Conservation (phyloP, 2,113 vertebrate species). For the Calyptommatus sinebrachiatus region DNA sequence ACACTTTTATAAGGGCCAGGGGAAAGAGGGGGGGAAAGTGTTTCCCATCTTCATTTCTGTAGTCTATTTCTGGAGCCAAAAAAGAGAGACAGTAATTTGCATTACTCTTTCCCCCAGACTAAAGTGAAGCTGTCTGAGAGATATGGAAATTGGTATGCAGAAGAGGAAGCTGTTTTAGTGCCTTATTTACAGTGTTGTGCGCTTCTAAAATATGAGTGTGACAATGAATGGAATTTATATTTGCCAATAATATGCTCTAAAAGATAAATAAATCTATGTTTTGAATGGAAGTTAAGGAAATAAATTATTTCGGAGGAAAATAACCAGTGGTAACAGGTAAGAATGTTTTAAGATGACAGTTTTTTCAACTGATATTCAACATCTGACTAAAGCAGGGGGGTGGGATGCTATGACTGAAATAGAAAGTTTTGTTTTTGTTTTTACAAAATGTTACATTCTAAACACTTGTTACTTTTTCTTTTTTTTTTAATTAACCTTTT, state of each 20-base stretch:
- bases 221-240: slow-evolving; percentile 43
- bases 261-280: slow-evolving; percentile 24
- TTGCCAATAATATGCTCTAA: slow-evolving; percentile 27
- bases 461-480: neutral
- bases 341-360: slow-evolving; percentile 20
- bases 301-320: slow-evolving; percentile 13
- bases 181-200: slow-evolving; percentile 33
- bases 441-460: neutral
- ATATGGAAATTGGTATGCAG: slow-evolving; percentile 23
- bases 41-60: slow-evolving; percentile 27
- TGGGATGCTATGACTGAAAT: neutral
- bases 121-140: slow-evolving; percentile 43
- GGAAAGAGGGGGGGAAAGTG: neutral
- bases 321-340: neutral
- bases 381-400: neutral
- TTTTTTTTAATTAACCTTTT: neutral
- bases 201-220: slow-evolving; percentile 38
- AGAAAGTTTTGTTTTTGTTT: neutral
- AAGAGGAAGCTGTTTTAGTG: slow-evolving; percentile 29
- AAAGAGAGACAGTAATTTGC: slow-evolving; percentile 36
- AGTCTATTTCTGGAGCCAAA: slow-evolving; percentile 22
- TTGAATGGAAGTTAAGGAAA: slow-evolving; percentile 25
- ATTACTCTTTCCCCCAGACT: slow-evolving; percentile 32
- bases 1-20: slow-evolving; percentile 21
- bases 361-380: slow-evolving; percentile 2